phyloP scores from a whole-genome alignment of 2,113 vertebrate genomes.

The Recurvirostra avosetta region DNA sequence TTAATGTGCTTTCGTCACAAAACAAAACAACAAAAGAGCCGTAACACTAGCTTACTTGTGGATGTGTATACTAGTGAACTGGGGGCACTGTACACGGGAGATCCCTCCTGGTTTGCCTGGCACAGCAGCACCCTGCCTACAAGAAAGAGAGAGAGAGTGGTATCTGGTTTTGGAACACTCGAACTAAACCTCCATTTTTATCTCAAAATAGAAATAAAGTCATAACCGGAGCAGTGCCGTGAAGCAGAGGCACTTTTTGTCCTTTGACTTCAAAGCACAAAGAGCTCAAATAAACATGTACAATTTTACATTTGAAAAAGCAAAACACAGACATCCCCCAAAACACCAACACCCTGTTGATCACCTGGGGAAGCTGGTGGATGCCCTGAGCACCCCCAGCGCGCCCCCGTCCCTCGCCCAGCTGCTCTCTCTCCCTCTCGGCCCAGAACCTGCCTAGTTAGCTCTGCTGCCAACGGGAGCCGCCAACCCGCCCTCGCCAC shows the following conservation, averaged over 20 bases:
- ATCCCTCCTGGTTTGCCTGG: slow-evolving; percentile 83
- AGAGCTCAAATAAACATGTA: neutral
- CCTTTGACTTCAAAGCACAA: neutral
- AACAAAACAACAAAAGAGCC: slow-evolving; percentile 63
- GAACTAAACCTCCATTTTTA: slow-evolving; percentile 27
- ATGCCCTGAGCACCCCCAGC: rapidly evolving
- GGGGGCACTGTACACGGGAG: slow-evolving; percentile 83
- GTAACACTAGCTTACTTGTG: slow-evolving; percentile 77
- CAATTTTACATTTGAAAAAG: neutral
- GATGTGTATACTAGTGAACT: slow-evolving; percentile 85
- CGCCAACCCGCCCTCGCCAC: neutral
- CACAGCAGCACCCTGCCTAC: slow-evolving; percentile 83
- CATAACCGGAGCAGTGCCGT: neutral
- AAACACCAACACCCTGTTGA: rapidly evolving
- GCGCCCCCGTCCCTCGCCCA: rapidly evolving
- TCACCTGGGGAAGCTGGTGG: neutral
- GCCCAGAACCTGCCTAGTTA: neutral
- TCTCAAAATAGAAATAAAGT: slow-evolving; percentile 11
- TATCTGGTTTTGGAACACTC: slow-evolving; percentile 66
- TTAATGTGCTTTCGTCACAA: slow-evolving; percentile 59
- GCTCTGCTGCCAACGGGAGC: rapidly evolving
- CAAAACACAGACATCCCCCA: neutral
- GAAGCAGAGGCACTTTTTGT: neutral
- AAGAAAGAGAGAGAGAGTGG: slow-evolving; percentile 74
- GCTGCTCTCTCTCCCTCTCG: neutral